A percentile compares a stretch with the other conserved stretches of the same genome.
phyloP scores from a whole-genome alignment of 1,140 invertebrate species.

The Ptiloglossa arizonensis region DNA sequence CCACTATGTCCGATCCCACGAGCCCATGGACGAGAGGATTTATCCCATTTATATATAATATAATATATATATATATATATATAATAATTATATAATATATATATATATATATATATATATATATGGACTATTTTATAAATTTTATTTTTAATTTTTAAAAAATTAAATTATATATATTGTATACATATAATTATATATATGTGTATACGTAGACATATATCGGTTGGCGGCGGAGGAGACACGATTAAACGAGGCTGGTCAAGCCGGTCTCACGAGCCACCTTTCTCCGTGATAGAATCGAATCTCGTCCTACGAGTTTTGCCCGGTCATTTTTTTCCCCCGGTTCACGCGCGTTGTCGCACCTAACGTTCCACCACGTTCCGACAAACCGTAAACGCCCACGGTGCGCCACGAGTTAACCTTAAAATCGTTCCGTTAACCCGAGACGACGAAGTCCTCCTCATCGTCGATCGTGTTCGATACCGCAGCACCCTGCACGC shows the following conservation, averaged over 20 bases:
- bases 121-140: too few species aligned
- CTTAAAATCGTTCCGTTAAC: not conserved
- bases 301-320: slow-evolving; percentile 36
- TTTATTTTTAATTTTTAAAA: too few species aligned
- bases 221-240: not conserved
- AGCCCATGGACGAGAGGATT: slow-evolving; percentile 85
- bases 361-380: not conserved
- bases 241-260: not conserved
- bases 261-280: slow-evolving; percentile 24
- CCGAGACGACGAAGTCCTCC: not conserved
- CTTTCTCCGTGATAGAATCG: slow-evolving; percentile 33
- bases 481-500: not conserved
- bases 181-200: too few species aligned
- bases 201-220: not conserved
- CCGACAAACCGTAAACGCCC: not conserved
- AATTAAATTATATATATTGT: too few species aligned
- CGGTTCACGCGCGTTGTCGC: too few species aligned
- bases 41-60: too few species aligned
- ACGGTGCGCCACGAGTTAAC: too few species aligned
- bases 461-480: not conserved
- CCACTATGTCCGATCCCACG: slow-evolving; percentile 92
- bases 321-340: slow-evolving; percentile 1
- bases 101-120: too few species aligned
- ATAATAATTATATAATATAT: too few species aligned
- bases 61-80: too few species aligned